Evolutionary conservation across 2,888 invertebrate genomes (phyloP), one percentile per base, ranked within the genome.

Genomic region (Tenthredo scrophulariae): DNA sequence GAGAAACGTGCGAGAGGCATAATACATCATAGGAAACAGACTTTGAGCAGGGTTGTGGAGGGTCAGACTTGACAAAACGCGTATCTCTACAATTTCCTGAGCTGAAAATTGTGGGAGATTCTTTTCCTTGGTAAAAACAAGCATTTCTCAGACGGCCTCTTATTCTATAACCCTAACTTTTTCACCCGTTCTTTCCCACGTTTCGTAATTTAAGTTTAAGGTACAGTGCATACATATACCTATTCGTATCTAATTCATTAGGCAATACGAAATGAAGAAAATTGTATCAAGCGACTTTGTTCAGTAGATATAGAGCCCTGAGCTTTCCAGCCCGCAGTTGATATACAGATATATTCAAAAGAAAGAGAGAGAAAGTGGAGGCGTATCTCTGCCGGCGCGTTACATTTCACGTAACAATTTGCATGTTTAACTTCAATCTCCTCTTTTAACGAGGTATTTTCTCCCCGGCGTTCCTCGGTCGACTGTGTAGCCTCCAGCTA

Each of bases 331-430:
- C 22, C 26, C 26, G 26, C 54, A 62, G 62, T 62, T 43, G 40
- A 18, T 43, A 13, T 74, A 74, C 26, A 74, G 40, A 67, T 74
- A 74, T 43, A n/a, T 74, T 33, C 67, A 67, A 26, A 29, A 33
- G 74, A 43, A 43, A 43, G 40, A 74, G 10, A 74, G n/a, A 74
- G 22, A 46, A 70, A 40, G 46, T 46, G 7, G 54, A 67, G 62
- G 83, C 83, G 67, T 67, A 43, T 43, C 40, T 83, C 83, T 83
- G 87, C 85, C 84, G 83, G 58, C 70, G 79, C 86, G 62, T 87
- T 87, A 87, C 87, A 86, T 90, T 89, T 87, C 87, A 86, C 87
- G 86, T 87, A 86, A 88, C 86, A 88, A 89, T 90, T 90, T 89
- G 88, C 89, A 89, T 88, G 87, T 87, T 89, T 89, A 90, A 89